Conservation (phyloP, 2,113 vertebrate genomes). For the Phainopepla nitens region DNA sequence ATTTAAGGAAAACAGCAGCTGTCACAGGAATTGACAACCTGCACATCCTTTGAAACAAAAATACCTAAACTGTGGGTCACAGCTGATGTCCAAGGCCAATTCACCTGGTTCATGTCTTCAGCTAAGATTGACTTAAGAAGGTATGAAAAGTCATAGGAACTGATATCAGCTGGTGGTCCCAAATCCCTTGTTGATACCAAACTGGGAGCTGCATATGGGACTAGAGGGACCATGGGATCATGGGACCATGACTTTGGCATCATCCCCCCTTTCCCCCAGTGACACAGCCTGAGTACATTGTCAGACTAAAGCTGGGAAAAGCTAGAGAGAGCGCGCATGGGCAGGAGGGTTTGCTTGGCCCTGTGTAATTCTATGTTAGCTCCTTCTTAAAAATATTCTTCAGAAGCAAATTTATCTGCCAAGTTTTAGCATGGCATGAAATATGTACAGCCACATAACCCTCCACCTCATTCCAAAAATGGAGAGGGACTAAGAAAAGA, state of each 20-base stretch:
- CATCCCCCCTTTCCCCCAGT: background rate
- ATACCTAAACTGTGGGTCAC: background rate
- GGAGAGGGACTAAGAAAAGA: background rate
- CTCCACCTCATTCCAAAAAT: background rate
- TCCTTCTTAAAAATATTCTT: background rate
- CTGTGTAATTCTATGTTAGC: background rate
- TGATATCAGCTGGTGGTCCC: background rate
- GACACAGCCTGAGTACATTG: background rate
- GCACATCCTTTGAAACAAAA: background rate
- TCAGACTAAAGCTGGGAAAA: background rate
- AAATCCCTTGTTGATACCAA: background rate
- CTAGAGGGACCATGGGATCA: background rate
- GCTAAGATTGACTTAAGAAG: background rate
- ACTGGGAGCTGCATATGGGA: background rate
- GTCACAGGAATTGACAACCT: background rate
- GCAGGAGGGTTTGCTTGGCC: background rate
- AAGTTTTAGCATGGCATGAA: constrained; percentile 1
- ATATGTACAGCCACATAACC: background rate
- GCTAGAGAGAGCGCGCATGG: background rate
- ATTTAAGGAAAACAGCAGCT: background rate
- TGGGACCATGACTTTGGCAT: background rate
- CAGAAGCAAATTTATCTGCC: background rate
- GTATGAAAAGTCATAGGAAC: background rate
- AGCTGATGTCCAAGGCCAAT: background rate
- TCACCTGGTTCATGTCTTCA: background rate